phyloP scores from a whole-genome alignment of 2,888 invertebrate species.

The Strigamia maritima region DNA sequence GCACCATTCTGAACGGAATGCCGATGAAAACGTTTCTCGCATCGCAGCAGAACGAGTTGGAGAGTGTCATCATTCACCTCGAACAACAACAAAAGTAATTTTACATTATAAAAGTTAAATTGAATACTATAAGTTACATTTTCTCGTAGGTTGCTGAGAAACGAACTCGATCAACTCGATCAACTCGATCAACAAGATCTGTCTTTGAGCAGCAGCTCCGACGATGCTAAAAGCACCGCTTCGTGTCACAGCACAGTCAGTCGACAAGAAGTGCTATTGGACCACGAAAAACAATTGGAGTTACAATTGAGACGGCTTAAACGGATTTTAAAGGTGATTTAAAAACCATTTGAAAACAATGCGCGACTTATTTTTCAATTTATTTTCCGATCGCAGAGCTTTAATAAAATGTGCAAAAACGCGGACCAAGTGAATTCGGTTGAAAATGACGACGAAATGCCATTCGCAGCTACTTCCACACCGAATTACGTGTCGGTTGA shows the following conservation, averaged over 20 bases:
- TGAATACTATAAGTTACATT: not conserved
- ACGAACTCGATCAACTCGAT: not conserved
- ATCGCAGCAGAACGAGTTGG: conserved; percentile 58
- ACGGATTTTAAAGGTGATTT: conserved; percentile 36
- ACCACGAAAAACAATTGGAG: conserved; percentile 39
- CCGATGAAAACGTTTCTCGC: not conserved
- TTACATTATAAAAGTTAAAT: not conserved
- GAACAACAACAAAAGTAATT: conserved; percentile 58
- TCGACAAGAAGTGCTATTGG: conserved; percentile 36
- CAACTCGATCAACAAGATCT: no score
- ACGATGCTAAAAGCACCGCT: not conserved
- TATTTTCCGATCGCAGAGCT: no score
- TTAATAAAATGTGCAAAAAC: not conserved
- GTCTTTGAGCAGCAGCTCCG: conserved; percentile 26
- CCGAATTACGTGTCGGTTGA: not conserved
- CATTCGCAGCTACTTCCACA: not conserved
- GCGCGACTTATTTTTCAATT: not conserved
- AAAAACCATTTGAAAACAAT: not conserved
- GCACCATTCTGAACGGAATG: conserved; percentile 1
- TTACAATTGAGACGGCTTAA: conserved; percentile 37
- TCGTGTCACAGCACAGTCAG: not conserved
- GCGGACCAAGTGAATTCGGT: not conserved
- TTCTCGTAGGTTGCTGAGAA: not conserved
- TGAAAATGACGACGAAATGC: not conserved
- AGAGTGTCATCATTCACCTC: conserved; percentile 67